phyloP scores from a whole-genome alignment of 2,888 invertebrate species.

The Thyatira batis region DNA sequence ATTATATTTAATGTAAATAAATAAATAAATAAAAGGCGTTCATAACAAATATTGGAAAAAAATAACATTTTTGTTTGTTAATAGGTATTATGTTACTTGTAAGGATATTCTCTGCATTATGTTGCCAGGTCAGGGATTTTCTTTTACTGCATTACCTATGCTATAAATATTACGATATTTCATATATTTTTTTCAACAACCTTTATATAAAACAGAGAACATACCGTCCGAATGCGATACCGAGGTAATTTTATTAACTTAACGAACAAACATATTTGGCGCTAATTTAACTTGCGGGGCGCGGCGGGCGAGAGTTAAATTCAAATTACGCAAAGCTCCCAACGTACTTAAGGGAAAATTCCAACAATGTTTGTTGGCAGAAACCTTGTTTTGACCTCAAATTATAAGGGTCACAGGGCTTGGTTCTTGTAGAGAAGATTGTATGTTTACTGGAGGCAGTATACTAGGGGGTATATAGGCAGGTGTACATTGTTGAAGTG shows the following conservation, averaged over 20 bases:
- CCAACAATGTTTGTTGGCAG: slow-evolving; percentile 6
- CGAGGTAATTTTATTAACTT: slow-evolving; percentile 2
- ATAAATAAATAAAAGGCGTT: no score
- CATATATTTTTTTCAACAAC: neutral
- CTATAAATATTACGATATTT: neutral
- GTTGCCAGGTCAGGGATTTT: no score
- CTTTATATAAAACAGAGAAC: neutral
- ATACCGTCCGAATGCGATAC: neutral
- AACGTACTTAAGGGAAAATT: slow-evolving; percentile 5
- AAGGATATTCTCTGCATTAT: no score
- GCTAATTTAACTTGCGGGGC: neutral
- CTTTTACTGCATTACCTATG: neutral
- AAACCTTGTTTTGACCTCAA: slow-evolving; percentile 8
- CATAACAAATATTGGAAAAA: no score
- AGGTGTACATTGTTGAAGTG: neutral
- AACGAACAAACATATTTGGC: slow-evolving; percentile 4
- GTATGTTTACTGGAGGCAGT: neutral
- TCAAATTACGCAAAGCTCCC: slow-evolving; percentile 1
- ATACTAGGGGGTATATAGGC: neutral
- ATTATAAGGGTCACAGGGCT: slow-evolving; percentile 7
- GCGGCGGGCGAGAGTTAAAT: slow-evolving; percentile 1
- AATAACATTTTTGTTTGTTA: no score
- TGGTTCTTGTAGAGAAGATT: neutral
- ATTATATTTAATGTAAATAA: no score
- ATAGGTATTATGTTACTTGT: no score